Evolutionary conservation across 64 coral and sea anemone species (phyloP).

Genomic region (Actinia equina): DNA sequence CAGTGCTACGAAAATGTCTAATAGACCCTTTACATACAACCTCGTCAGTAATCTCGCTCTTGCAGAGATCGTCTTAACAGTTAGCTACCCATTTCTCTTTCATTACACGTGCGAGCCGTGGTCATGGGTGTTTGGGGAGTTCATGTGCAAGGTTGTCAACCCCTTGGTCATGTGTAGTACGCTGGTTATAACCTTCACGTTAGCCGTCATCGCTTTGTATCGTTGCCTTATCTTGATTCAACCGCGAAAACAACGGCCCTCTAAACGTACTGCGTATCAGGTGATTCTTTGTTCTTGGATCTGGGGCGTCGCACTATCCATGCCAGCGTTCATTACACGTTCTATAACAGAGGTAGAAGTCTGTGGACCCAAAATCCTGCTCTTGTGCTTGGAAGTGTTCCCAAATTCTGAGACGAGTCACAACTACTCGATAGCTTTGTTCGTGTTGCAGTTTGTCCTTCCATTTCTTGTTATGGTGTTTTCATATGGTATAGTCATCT

Average conservation of each 20-base stretch:
- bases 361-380: not conserved
- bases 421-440: not conserved
- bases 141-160: not conserved
- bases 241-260: not conserved
- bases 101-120: not conserved
- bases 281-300: not conserved
- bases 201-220: not conserved
- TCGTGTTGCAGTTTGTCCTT: not conserved
- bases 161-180: not conserved
- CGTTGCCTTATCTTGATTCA: not conserved
- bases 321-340: not conserved
- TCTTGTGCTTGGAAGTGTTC: not conserved
- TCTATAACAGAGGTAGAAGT: not conserved
- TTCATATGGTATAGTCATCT: not conserved
- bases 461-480: not conserved
- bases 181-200: not conserved
- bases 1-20: not conserved
- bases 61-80: not conserved
- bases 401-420: not conserved
- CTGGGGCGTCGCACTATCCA: not conserved
- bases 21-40: not conserved
- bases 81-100: not conserved
- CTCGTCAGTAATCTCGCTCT: conserved; percentile 8
- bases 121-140: not conserved
- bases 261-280: not conserved